Evolutionary conservation across 2,888 invertebrate species (phyloP).

Genomic region (Catocala sponsa): DNA sequence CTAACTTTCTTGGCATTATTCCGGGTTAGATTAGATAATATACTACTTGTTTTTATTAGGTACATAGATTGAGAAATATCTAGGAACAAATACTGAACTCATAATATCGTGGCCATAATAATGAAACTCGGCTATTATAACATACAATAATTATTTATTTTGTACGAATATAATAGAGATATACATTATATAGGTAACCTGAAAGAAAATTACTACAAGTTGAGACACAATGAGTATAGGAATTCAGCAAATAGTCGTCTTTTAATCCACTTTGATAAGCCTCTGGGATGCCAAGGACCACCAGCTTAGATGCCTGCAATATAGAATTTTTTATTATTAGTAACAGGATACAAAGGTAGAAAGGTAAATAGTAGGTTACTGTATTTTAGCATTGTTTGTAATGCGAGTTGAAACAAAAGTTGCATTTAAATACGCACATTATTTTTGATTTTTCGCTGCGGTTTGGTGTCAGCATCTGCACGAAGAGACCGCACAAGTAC

Average conservation of each 20-base stretch:
- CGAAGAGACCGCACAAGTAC: slow-evolving; percentile 68
- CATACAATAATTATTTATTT: slow-evolving; percentile 55
- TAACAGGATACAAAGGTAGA: no score
- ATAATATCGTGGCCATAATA: slow-evolving; percentile 1
- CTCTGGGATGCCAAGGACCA: slow-evolving; percentile 53
- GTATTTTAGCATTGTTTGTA: no score
- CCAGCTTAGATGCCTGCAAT: slow-evolving; percentile 65
- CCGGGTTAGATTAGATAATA: no score
- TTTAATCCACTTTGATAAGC: slow-evolving; percentile 71
- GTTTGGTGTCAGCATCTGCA: slow-evolving; percentile 61
- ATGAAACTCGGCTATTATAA: slow-evolving; percentile 29
- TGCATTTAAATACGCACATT: slow-evolving; percentile 38
- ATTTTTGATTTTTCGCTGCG: slow-evolving; percentile 47
- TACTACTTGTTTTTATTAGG: no score
- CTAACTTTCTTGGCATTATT: no score
- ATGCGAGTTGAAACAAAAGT: no score
- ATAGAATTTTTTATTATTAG: slow-evolving; percentile 2
- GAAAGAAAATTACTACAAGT: slow-evolving; percentile 38
- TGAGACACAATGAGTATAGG: background rate
- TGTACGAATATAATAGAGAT: slow-evolving; percentile 38
- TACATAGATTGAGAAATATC: no score
- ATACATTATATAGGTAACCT: slow-evolving; percentile 37
- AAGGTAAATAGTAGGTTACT: no score
- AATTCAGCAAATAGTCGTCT: background rate
- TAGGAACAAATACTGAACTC: no score